Evolutionary conservation across 2,797 vertebrate species (phyloP), one percentile per base, ranked within the genome.

Genomic region (Rhinoraja longicauda): DNA sequence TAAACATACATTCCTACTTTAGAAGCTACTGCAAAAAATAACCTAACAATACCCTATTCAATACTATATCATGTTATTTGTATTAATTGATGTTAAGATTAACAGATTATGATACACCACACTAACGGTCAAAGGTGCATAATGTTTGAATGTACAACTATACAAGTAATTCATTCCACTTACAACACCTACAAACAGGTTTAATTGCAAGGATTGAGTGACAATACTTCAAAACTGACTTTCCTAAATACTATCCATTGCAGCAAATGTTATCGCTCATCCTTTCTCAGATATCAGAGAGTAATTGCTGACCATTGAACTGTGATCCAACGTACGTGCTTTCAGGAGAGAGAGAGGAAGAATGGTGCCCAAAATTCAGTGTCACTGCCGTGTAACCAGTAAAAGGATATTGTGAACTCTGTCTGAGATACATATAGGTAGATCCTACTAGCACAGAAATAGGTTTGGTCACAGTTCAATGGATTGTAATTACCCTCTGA

Each of bases 141-240:
- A 62, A 86, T 62, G 1, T 6, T 62, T 86, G 29, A 86, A 86
- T 15, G 4, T 62, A 57, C 59, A n/a, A 59, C 82, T 15, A 62
- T 5, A 59, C 59, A 17, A 64, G 13, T 64, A 62, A 88, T 64
- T 0, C 15, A 32, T 62, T 88, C 29, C 7, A 32, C 57, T 64
- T 19, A 32, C 82, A 64, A 59, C 6, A 64, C 59, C 13, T 4
- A 84, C 24, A 53, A 10, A 1, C 1, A 21, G 36, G 1, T 5
- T 81, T 19, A 6, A 57, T 29, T 86, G 29, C 29, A 86, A n/a
- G 26, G 29, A 1, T 57, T 62, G 29, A 86, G 19, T 64, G 15
- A 21, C 62, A 88, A 88, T 32, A 88, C 59, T 88, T 88, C 17
- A 86, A 62, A 86, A n/a, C 32, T n/a, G 29, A n/a, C 82, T 86